Evolutionary conservation across 2,113 vertebrate species (phyloP), one percentile per base, ranked within the genome.

Genomic region (Mus pahari): DNA sequence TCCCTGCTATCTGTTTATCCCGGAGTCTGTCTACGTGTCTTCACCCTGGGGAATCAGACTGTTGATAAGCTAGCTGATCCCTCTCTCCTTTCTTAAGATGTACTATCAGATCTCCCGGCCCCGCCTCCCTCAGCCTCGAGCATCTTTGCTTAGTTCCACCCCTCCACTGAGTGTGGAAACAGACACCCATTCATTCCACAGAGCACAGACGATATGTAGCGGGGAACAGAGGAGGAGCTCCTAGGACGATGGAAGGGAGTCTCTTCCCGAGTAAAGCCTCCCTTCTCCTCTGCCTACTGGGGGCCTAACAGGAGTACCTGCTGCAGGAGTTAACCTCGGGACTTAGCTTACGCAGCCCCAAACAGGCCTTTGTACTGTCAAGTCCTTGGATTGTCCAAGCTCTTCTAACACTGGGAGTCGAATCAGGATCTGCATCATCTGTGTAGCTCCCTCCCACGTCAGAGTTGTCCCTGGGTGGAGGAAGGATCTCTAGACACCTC

Each of bases 191-290:
- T 42, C 20, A 33, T 39, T 26, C 45, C 45, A 0, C 0, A 6
- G 33, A 28, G 33, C 48, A 55, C 36, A 48, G 4, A 39, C 4
- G 14, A 1, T 0, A 4, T 16, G 4, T 11, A 4, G 42, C 5
- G 28, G 5, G 42, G 9, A 17, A 12, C 6, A 20, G 11, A 20
- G 9, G 7, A 1, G 26, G 16, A 19, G 12, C 19, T 14, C 42
- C 2, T 3, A 0, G 1, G 50, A 60, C 5, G 3, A 0, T 3
- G 26, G 50, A 20, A 5, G 7, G 12, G 36, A 31, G 10, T 12
- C 2, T 73, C 71, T 83, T 64, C 2, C 7, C 33, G 4, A 20
- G 33, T 1, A 3, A 55, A 70, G 26, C 0, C 53, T 36, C 26
- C 33, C 10, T 19, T 73, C 60, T 77, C n/a, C 45, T 91, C 89